These are phyloP conservation scores for Andrena hattorfiana DNA, from an alignment of 2,888 invertebrate genomes.

Conservation along the genomic window DNA sequence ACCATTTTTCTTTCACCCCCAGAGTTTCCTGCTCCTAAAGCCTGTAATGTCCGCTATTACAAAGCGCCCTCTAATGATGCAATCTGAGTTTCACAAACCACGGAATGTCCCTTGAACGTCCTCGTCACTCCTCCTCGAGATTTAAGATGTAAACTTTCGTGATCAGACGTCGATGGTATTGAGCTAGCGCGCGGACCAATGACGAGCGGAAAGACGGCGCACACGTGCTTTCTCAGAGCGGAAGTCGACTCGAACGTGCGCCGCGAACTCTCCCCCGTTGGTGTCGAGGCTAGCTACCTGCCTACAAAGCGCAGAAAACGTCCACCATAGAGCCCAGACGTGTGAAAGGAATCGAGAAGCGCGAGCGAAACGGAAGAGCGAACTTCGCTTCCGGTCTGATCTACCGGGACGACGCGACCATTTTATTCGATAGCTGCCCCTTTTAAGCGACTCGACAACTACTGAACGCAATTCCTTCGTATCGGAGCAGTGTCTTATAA, in stretches of 20 bases:
- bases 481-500: background rate
- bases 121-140: background rate
- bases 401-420: conserved; percentile 49
- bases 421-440: conserved; percentile 49
- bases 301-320: conserved; percentile 51
- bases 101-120: background rate
- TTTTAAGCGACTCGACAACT: conserved; percentile 10
- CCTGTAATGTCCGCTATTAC: background rate
- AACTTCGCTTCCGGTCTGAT: conserved; percentile 49
- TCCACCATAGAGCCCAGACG: background rate
- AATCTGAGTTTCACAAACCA: background rate
- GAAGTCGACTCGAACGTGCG: conserved; percentile 59
- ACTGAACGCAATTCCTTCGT: background rate
- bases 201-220: conserved; percentile 40
- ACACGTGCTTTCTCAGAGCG: conserved; percentile 57
- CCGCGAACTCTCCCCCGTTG: conserved; percentile 42
- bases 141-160: background rate
- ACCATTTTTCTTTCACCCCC: background rate
- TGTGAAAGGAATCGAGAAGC: conserved; percentile 52
- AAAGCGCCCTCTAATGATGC: background rate
- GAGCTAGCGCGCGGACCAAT: background rate
- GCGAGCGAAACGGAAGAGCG: conserved; percentile 45
- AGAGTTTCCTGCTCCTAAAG: background rate
- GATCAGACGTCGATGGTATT: background rate
- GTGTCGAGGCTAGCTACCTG: conserved; percentile 30